Percentiles rank a stretch among this genome's conserved stretches.
These are phyloP conservation scores for Doryteuthis pealeii DNA, from an alignment of 1,140 invertebrate genomes.

Conservation along the genomic window DNA sequence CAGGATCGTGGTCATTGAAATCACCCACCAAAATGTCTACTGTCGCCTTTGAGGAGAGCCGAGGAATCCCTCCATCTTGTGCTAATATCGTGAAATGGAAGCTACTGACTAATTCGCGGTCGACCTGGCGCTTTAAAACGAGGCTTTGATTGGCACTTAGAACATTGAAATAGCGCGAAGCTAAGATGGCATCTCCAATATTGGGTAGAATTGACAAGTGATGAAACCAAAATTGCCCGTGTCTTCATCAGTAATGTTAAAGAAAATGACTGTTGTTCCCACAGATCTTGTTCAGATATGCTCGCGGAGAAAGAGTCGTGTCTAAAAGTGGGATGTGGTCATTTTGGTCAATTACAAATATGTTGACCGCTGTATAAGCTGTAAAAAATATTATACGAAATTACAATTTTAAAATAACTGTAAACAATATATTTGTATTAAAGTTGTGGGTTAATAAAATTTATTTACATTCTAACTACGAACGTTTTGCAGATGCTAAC, in stretches of 20 bases:
- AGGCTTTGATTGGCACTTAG: slow-evolving; percentile 82
- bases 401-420: too few species aligned
- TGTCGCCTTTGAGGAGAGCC: slow-evolving; percentile 82
- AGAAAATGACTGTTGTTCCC: slow-evolving; percentile 78
- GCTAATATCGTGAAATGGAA: slow-evolving; percentile 87
- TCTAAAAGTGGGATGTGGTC: slow-evolving; percentile 58
- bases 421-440: too few species aligned
- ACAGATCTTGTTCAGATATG: slow-evolving; percentile 85
- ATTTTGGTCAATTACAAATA: slow-evolving; percentile 45
- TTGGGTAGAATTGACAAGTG: slow-evolving; percentile 80
- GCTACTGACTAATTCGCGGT: slow-evolving; percentile 77
- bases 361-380: slow-evolving; percentile 29
- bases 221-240: slow-evolving; percentile 46
- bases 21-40: slow-evolving; percentile 79
- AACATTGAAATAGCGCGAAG: slow-evolving; percentile 69
- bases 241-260: slow-evolving; percentile 67
- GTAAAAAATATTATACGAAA: slow-evolving; percentile 17
- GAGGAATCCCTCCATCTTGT: slow-evolving; percentile 85
- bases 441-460: too few species aligned
- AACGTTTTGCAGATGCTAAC: too few species aligned
- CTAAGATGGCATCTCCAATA: slow-evolving; percentile 35
- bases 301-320: slow-evolving; percentile 61
- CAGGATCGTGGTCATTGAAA: slow-evolving; percentile 68
- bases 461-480: too few species aligned
- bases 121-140: slow-evolving; percentile 68